These are phyloP conservation scores for Alosa alosa DNA, from an alignment of 2,113 vertebrate genomes.

Conservation along the genomic window DNA sequence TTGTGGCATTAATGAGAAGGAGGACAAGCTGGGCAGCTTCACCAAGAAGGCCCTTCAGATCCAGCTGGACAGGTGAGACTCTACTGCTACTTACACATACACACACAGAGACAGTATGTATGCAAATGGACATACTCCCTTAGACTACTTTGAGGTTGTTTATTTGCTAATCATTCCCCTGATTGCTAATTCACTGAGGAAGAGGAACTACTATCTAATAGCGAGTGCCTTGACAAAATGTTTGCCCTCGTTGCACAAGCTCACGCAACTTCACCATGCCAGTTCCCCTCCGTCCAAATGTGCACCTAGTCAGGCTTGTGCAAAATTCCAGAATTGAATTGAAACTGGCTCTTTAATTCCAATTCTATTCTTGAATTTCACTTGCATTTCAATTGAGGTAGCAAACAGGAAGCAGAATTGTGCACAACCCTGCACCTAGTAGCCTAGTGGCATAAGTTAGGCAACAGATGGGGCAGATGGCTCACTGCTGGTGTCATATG, in stretches of 20 bases:
- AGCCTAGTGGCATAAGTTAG: not conserved
- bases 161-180: not conserved
- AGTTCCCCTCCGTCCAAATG: not conserved
- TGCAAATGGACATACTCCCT: not conserved
- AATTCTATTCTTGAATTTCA: no score
- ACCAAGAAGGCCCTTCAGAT: conserved; percentile 95
- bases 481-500: not conserved
- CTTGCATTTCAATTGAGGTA: no score
- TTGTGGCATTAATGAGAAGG: conserved; percentile 79
- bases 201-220: not conserved
- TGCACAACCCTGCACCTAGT: not conserved
- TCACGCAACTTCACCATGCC: not conserved
- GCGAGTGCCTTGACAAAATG: not conserved
- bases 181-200: not conserved
- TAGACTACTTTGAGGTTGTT: no score
- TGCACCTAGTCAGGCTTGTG: not conserved
- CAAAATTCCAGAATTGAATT: not conserved
- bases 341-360: no score
- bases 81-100: not conserved
- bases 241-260: not conserved
- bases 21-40: conserved; percentile 88
- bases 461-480: conserved; percentile 10
- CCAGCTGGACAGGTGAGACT: conserved; percentile 90
- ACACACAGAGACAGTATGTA: no score
- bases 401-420: no score